Conservation (phyloP, 2,888 invertebrate species). For the Agapostemon virescens region DNA sequence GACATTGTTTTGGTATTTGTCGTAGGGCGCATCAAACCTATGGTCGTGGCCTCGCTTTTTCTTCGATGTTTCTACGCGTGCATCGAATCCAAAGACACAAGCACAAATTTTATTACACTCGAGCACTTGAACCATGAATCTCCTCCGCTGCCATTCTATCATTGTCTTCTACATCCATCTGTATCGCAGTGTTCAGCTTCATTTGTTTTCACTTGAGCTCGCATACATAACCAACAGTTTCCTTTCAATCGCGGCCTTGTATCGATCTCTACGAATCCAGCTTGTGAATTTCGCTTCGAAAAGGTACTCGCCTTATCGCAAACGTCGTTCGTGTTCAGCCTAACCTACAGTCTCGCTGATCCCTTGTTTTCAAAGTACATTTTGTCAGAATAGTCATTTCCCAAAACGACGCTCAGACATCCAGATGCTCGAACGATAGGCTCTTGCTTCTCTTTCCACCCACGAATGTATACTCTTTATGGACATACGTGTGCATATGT, state of each 20-base stretch:
- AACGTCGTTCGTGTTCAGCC: slow-evolving; percentile 2
- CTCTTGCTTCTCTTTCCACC: background rate
- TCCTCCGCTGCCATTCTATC: slow-evolving; percentile 9
- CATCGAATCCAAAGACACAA: slow-evolving; percentile 4
- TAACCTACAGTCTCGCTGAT: background rate
- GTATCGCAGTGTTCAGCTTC: slow-evolving; percentile 24
- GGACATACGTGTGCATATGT: background rate
- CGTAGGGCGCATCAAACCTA: slow-evolving; percentile 43
- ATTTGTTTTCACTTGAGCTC: slow-evolving; percentile 47
- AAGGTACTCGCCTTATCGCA: background rate
- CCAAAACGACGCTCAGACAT: slow-evolving; percentile 50
- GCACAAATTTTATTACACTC: background rate
- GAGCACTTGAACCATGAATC: background rate
- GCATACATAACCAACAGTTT: slow-evolving; percentile 51
- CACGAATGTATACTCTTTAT: background rate
- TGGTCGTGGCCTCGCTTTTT: slow-evolving; percentile 15
- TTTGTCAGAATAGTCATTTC: slow-evolving; percentile 42
- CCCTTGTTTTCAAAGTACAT: slow-evolving; percentile 28
- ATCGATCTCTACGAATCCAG: slow-evolving; percentile 39
- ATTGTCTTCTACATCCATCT: slow-evolving; percentile 1
- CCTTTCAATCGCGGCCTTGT: slow-evolving; percentile 12
- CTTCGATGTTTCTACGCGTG: background rate
- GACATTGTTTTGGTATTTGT: slow-evolving; percentile 70
- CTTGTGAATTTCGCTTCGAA: slow-evolving; percentile 1
- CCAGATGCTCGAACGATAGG: slow-evolving; percentile 18